Percentiles rank a stretch among this genome's conserved stretches.
These are phyloP conservation scores for Lipophrys pholis DNA, from an alignment of 2,113 vertebrate genomes.

Conservation along the genomic window DNA sequence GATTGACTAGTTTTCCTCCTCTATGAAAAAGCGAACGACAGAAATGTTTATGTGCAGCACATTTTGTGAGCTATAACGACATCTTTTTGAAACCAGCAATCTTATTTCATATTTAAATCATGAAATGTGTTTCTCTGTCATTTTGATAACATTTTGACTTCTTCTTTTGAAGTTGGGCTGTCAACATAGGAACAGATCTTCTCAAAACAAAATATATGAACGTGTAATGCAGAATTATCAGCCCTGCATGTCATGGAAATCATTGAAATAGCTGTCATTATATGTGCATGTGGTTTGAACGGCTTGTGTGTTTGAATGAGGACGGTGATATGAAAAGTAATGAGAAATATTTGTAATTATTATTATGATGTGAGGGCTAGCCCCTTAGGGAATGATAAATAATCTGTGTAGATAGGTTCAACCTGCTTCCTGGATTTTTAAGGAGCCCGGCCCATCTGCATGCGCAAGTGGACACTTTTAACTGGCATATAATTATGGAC, in stretches of 20 bases:
- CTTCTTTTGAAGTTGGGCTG: not conserved
- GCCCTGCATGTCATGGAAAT: not conserved
- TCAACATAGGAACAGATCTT: not conserved
- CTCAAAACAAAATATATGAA: slow-evolving; percentile 2
- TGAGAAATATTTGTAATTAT: slow-evolving; percentile 60
- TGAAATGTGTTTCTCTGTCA: not conserved
- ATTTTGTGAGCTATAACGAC: not conserved
- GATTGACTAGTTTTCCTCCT: not conserved
- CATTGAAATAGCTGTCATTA: slow-evolving; percentile 14
- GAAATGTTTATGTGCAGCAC: not conserved
- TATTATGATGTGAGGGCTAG: slow-evolving; percentile 56
- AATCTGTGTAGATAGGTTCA: slow-evolving; percentile 61
- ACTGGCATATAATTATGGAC: slow-evolving; percentile 82
- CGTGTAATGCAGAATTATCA: slow-evolving; percentile 8
- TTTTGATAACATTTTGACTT: not conserved
- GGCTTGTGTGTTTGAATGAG: not conserved
- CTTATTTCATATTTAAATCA: not conserved
- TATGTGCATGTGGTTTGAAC: slow-evolving; percentile 2
- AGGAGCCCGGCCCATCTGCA: slow-evolving; percentile 80
- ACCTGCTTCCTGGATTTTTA: slow-evolving; percentile 73
- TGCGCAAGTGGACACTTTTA: slow-evolving; percentile 80
- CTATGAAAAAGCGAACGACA: not conserved
- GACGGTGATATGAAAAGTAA: slow-evolving; percentile 38
- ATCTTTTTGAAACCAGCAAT: too few relatives aligned
- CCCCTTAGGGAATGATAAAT: slow-evolving; percentile 65